These are phyloP conservation scores for Rhadinocentrus ornatus DNA, from an alignment of 2,797 vertebrate species.

Conservation along the genomic window DNA sequence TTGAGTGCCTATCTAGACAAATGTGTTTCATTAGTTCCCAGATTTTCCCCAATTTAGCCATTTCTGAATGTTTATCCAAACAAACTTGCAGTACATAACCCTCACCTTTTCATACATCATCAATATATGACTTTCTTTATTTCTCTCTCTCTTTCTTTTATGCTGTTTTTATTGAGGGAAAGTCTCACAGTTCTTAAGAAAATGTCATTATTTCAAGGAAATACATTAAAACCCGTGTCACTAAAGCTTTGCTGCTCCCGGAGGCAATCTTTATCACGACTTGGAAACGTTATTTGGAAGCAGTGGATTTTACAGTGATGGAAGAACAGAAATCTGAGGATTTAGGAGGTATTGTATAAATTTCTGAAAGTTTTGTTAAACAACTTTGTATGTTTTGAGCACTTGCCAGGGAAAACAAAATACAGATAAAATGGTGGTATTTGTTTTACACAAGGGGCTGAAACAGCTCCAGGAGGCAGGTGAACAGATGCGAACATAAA, in stretches of 20 bases:
- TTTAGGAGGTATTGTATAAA: not conserved
- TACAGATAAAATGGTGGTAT: not conserved
- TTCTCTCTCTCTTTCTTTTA: not conserved
- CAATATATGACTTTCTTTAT: not conserved
- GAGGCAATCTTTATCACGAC: constrained; percentile 19
- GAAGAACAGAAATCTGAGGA: not conserved
- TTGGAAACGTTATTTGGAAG: not conserved
- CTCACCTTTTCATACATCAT: not conserved
- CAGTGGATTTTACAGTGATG: fast-evolving
- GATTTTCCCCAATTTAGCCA: too few species aligned
- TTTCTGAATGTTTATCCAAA: not conserved
- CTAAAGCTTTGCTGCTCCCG: constrained; percentile 8
- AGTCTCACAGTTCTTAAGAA: not conserved
- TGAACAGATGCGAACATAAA: not conserved
- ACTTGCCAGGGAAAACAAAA: not conserved
- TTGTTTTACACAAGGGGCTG: not conserved
- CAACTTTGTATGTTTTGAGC: not conserved
- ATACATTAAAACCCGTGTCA: not conserved
- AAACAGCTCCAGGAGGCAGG: not conserved
- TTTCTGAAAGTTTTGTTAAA: constrained; percentile 1
- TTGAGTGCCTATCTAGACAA: not conserved
- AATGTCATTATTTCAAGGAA: not conserved
- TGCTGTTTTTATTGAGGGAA: not conserved
- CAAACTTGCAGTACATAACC: not conserved
- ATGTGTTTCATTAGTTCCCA: not conserved